Percentiles rank a stretch among this genome's conserved stretches.
These are phyloP conservation scores for Onychostoma macrolepis DNA, from an alignment of 2,113 vertebrate species.

Conservation along the genomic window DNA sequence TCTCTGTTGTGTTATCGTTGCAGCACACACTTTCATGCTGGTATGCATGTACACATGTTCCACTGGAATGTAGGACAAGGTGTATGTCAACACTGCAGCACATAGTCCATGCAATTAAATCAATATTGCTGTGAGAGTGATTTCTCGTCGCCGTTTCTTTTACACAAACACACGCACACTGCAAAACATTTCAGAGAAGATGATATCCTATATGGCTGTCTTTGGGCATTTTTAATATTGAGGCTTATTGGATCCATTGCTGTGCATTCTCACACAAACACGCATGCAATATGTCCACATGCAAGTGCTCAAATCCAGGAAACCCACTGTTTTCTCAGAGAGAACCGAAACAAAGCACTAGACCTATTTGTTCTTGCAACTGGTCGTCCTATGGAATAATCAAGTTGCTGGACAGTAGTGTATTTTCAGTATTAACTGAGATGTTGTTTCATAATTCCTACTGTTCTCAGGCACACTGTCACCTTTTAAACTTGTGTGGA, in stretches of 20 bases:
- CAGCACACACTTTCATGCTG: background rate
- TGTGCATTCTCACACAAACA: background rate
- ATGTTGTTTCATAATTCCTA: background rate
- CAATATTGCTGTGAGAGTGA: constrained; percentile 5
- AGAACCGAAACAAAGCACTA: constrained; percentile 6
- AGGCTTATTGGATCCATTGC: background rate
- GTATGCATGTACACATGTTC: background rate
- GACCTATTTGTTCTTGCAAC: background rate
- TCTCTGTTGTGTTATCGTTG: background rate
- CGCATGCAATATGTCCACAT: background rate
- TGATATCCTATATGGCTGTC: background rate
- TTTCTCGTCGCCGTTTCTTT: background rate
- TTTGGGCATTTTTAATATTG: constrained; percentile 16
- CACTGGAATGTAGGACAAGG: constrained; percentile 38
- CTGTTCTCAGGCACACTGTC: background rate
- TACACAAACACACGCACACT: background rate
- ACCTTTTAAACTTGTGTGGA: background rate
- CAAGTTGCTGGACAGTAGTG: background rate
- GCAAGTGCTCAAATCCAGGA: background rate
- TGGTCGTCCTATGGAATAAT: background rate
- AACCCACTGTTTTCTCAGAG: constrained; percentile 1
- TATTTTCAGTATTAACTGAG: background rate
- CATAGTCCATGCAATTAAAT: constrained; percentile 19
- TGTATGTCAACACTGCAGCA: constrained; percentile 26
- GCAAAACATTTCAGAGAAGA: background rate